Evolutionary conservation across 2,888 invertebrate species (phyloP).

Genomic region (Standfussiana lucernea): DNA sequence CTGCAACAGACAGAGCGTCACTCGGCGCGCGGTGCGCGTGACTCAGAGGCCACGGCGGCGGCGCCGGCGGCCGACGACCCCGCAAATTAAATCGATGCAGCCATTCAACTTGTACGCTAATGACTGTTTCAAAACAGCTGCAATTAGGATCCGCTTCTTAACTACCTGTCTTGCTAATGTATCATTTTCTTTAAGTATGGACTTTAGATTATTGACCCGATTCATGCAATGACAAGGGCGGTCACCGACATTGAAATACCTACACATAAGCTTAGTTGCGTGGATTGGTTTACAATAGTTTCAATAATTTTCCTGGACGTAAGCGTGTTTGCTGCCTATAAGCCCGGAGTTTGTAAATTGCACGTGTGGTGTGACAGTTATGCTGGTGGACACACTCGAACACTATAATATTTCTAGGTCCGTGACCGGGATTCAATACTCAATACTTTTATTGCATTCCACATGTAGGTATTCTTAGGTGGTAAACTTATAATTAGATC

Average conservation of each 20-base stretch:
- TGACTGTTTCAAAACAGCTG: conserved; percentile 43
- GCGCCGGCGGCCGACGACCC: conserved; percentile 46
- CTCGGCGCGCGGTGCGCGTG: background rate
- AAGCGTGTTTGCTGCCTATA: background rate
- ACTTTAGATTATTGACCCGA: background rate
- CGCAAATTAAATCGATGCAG: conserved; percentile 42
- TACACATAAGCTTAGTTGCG: background rate
- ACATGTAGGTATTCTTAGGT: no score
- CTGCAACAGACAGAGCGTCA: conserved; percentile 72
- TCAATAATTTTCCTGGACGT: background rate
- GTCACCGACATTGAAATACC: background rate
- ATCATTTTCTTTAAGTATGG: conserved; percentile 15
- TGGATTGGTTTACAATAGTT: background rate
- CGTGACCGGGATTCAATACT: background rate
- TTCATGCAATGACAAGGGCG: background rate
- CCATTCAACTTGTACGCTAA: conserved; percentile 41
- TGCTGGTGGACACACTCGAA: background rate
- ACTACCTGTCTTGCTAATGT: conserved; percentile 17
- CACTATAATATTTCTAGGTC: background rate
- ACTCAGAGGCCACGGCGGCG: conserved; percentile 12
- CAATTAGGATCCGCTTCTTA: conserved; percentile 45
- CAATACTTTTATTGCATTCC: no score
- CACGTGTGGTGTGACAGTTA: background rate
- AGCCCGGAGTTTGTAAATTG: background rate
- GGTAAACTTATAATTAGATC: no score